Base-by-base conservation (phyloP, 2,797 vertebrate genomes). In the Arremon brunneinucha region DNA sequence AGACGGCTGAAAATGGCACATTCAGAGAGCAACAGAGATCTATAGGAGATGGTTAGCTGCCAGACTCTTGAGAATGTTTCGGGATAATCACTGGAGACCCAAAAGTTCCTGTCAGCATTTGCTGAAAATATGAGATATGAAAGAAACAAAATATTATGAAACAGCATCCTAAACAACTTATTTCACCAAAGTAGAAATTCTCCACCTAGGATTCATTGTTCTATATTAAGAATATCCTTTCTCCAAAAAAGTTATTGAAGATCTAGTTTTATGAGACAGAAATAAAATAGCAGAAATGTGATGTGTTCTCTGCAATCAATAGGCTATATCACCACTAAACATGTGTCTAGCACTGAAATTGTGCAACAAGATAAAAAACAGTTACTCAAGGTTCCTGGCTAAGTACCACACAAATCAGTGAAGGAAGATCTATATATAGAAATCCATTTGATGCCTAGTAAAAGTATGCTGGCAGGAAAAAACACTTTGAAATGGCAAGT, bases 1-100 rank as follows among this genome's bases (percentile, higher is more conserved):
- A 95, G 70, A 70, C 28, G 81, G 52, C 49, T 92, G 81, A 87
- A 95, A 94, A 92, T 32, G 64, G 24, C 46, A 86, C 43, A 81
- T 82, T 69, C 52, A 74, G 34, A 74, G 26, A 95, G 37, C 32
- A 75, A 26, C 22, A 82, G 63, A 89, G 56, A 71, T 89, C 79
- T 74, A n/a, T 55, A 64, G 32, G 17, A 24, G 24, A 52, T 52
- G 23, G 83, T 76, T 57, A 60, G 16, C 50, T 87, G 44, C 28
- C 63, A 86, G 44, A 23, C 20, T 53, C 52, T 60, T 70, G 32
- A 19, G 34, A 68, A 41, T 32, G 11, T 68, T 89, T 89, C 55
- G 83, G 26, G 43, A 72, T 50, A 70, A 43, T 39, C 41, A 26
- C 24, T 67, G 15, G 12, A 67, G 44, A 8, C 21, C 13, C 12